Evolutionary conservation across 1,140 invertebrate genomes (phyloP), one percentile per base, ranked within the genome.

Genomic region (Gryllus bimaculatus): DNA sequence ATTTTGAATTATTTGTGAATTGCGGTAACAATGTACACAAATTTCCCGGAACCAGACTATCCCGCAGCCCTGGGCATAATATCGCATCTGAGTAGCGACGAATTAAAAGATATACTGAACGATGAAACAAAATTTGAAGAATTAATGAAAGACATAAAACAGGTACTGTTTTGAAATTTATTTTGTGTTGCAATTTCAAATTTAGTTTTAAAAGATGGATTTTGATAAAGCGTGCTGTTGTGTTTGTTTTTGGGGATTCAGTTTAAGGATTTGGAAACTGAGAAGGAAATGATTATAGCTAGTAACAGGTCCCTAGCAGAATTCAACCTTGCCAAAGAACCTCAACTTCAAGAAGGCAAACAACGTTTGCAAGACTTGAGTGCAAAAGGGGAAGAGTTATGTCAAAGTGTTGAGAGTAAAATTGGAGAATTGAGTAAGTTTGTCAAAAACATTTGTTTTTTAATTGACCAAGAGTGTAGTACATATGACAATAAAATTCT

Each of bases 271-370:
- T 88, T 94, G 81, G 92, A 93, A 83, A 88, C 89, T 13, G 94
- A 97, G 82, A 95, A 95, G 82, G 94, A 96, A 84, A 91, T 92
- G 85, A 86, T 96, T 75, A 91, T 97, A 83, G 93, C 92, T 5
- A 93, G 92, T 81, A 97, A 96, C 84, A 92, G 94, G 84, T 94
- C 91, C 48, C 85, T 95, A 77, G 95, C 96, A 5, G 95, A 98
- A 85, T 93, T 90, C 82, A 98, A 97, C 85, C 88, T 98, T 26
- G 88, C 90, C 18, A 92, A 92, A 83, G 93, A 97, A 86, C 93
- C 95, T 54, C 88, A 91, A 83, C 86, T 97, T n/a, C 89, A 91
- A 74, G 90, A 93, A 82, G 87, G 91, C 2, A 92, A 94, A 85
- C 88, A 91, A 81, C 86, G 87, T 49, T 84, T 97, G 7, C 89